phyloP scores from a whole-genome alignment of 2,888 invertebrate genomes.

The Empis stercorea region DNA sequence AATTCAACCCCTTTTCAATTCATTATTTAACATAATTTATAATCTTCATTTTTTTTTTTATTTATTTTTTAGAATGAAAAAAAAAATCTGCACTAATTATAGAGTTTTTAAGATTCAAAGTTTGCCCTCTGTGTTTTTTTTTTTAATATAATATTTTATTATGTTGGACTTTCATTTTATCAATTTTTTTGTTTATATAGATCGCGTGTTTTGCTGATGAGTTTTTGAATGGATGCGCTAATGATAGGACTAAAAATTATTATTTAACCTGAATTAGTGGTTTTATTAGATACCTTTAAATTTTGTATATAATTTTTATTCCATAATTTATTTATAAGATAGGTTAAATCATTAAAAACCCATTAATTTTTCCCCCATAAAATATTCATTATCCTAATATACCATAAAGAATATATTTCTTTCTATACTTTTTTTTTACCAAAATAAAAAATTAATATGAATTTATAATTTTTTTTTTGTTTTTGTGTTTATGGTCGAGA shows the following conservation, averaged over 20 bases:
- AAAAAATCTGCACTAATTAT: background rate
- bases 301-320: too few species aligned
- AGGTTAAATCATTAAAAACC: constrained; percentile 1
- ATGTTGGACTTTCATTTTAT: background rate
- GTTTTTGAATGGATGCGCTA: background rate
- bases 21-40: background rate
- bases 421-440: too few species aligned
- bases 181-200: background rate
- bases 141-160: too few species aligned
- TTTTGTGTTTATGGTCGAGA: too few species aligned
- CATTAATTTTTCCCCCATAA: constrained; percentile 1
- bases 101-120: background rate
- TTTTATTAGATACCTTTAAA: background rate
- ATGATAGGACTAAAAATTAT: constrained; percentile 1
- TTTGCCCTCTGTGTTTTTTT: background rate
- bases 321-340: background rate
- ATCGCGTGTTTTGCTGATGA: background rate
- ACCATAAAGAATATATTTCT: too few species aligned
- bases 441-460: too few species aligned
- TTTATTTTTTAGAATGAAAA: background rate
- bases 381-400: too few species aligned
- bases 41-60: background rate
- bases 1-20: background rate
- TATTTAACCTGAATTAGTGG: constrained; percentile 2
- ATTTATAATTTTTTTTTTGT: too few species aligned